Base-by-base conservation (phyloP, 1,140 invertebrate species). In the Nixonia krombeini region DNA sequence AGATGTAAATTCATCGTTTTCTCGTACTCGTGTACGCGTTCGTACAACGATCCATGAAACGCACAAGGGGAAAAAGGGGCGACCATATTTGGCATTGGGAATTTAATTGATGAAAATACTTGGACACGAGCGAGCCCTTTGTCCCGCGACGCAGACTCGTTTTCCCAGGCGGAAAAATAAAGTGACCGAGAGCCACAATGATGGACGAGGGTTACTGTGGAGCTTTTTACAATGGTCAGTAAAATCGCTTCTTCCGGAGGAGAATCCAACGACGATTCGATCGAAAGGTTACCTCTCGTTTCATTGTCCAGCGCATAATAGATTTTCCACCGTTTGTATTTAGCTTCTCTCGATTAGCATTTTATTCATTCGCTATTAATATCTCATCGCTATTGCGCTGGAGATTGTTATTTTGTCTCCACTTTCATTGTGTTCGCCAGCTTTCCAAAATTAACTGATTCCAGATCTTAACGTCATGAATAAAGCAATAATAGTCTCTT, bases 31-130 rank as follows among this genome's bases (percentile, higher is more conserved):
- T 35, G 29, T 12, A 2, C n/a, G 12, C 12, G 13, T 12, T 12
- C 33, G 33, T 3, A 35, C 5, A 4, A 9, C 25, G 25, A 26
- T 5, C 25, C 4, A 26, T n/a, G n/a, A n/a, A n/a, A n/a, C 4
- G 13, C 10, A 40, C n/a, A 10, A 8, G 6, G 37, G 37, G 37
- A 17, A 17, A 18, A 9, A 40, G 13, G 37, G 15, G 16, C 16
- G 8, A 40, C 8, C 37, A 40, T 40, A 18, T 40, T 21, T 4
- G 37, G 37, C 37, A 40, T 40, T 16, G 37, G 18, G 18, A 40
- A 40, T 40, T 40, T 40, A 40, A 40, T 40, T 17, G 37, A 10
- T 18, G 37, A 15, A 16, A 10, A 18, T 40, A 40, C 37, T 40
- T 18, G 37, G 37, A 40, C 13, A 21, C 37, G 37, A 15, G 16